Base-by-base conservation (phyloP, 2,888 invertebrate species). In the Plusia festucae region DNA sequence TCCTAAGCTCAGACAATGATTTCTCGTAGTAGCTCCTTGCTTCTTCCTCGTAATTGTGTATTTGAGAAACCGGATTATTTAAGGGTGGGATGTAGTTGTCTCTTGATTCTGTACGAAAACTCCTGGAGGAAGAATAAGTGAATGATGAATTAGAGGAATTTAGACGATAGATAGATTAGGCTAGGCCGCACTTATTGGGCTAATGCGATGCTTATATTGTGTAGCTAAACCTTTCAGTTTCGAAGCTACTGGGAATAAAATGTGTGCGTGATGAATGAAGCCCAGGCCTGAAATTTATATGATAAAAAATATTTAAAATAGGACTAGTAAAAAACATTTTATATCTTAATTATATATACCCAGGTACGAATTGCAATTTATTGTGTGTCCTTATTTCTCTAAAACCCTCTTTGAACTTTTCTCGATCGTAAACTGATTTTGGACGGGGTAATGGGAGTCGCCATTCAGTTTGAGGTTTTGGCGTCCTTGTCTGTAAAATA, bases 301-400 rank as follows among this genome's bases (percentile, higher is more conserved):
- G n/a, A n/a, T n/a, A n/a, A n/a, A n/a, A n/a, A n/a, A n/a, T n/a
- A n/a, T n/a, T n/a, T n/a, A n/a, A n/a, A n/a, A n/a, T n/a, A n/a
- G n/a, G n/a, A n/a, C n/a, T n/a, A n/a, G n/a, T n/a, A n/a, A n/a
- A n/a, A n/a, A n/a, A n/a, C n/a, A n/a, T n/a, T n/a, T n/a, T n/a
- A n/a, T n/a, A n/a, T n/a, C n/a, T n/a, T n/a, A 16, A 49, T 11
- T 18, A 13, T 30, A 58, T 55, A 81, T 89, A 93, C 94, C 94
- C 88, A 20, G 94, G 93, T 2, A 92, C 88, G 89, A 90, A 93
- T 60, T 76, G 79, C 8, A 82, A 63, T 80, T 87, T 90, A 63
- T 94, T 93, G 65, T 94, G 94, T 1, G 88, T 90, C 60, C 88
- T 83, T 67, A 92, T 91, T 83, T 94, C 94, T 56, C 92, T 87